Percentiles rank a stretch among this genome's conserved stretches.
Evolutionary conservation across 1,140 invertebrate genomes (phyloP).

Genomic region (Bombus balteatus): DNA sequence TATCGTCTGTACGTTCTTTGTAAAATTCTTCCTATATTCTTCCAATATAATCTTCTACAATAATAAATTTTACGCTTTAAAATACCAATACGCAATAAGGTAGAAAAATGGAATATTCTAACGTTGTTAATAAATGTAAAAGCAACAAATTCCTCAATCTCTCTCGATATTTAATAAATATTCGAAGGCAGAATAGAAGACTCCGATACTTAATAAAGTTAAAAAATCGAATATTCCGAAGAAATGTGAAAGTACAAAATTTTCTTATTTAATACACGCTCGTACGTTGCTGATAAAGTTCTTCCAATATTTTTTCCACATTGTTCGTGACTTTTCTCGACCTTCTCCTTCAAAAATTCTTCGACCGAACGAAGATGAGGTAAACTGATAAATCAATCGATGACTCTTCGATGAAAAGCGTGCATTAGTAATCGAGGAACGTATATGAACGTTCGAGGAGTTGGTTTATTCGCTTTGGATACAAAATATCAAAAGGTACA

Average conservation of each 20-base stretch:
- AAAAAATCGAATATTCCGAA: background rate
- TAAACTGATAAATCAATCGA: background rate
- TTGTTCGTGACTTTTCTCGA: background rate
- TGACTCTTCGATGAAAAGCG: background rate
- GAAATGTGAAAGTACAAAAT: background rate
- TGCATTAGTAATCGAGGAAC: background rate
- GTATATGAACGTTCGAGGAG: background rate
- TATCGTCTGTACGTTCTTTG: background rate
- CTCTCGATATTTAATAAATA: background rate
- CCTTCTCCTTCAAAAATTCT: no score
- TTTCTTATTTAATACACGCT: background rate
- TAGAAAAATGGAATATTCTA: no score
- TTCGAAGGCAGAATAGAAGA: background rate
- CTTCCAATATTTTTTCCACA: background rate
- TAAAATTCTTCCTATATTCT: background rate
- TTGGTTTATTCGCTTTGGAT: slow-evolving; percentile 21
- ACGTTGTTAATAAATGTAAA: background rate
- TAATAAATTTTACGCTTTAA: background rate
- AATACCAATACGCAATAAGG: background rate
- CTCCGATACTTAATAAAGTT: background rate
- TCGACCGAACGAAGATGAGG: no score
- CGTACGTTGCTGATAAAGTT: background rate
- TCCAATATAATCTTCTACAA: background rate
- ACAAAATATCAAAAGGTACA: slow-evolving; percentile 45
- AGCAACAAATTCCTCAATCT: background rate